phyloP scores from a whole-genome alignment of 2,797 vertebrate species.

The Austrolebias charrua region DNA sequence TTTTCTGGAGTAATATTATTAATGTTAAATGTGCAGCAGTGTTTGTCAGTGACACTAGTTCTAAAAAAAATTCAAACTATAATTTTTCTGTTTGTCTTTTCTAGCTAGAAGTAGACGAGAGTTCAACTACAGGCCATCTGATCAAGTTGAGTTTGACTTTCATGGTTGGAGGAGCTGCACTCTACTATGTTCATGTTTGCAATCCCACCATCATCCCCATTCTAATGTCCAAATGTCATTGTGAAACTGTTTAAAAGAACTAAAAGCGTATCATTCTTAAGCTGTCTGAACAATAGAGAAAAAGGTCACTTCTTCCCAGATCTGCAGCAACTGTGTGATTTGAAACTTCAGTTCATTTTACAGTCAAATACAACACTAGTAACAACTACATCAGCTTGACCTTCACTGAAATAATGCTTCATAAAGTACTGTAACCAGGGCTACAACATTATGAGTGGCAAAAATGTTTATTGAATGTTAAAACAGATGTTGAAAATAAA shows the following conservation, averaged over 20 bases:
- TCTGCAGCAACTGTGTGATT: too few species aligned
- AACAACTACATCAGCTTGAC: too few species aligned
- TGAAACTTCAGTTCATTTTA: too few species aligned
- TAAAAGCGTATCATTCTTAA: neutral
- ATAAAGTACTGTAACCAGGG: too few species aligned
- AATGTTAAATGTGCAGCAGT: neutral
- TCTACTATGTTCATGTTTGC: constrained; percentile 14
- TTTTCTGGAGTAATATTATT: neutral
- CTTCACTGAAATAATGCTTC: too few species aligned
- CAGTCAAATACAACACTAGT: too few species aligned
- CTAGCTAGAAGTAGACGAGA: constrained; percentile 35
- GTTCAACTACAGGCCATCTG: constrained; percentile 26
- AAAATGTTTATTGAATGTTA: too few species aligned
- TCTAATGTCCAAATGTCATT: constrained; percentile 15
- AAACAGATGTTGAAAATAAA: too few species aligned
- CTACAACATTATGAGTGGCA: too few species aligned
- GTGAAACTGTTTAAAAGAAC: constrained; percentile 5
- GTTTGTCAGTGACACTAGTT: neutral
- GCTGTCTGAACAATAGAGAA: too few species aligned
- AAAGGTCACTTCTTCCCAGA: too few species aligned
- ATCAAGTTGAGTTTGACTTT: constrained; percentile 52
- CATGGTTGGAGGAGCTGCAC: constrained; percentile 31
- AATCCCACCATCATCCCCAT: constrained; percentile 15
- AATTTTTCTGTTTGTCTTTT: constrained; percentile 1
- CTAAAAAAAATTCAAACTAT: neutral